These are phyloP conservation scores for Gryon sp. DNA, from an alignment of 1,140 invertebrate genomes.

Conservation along the genomic window DNA sequence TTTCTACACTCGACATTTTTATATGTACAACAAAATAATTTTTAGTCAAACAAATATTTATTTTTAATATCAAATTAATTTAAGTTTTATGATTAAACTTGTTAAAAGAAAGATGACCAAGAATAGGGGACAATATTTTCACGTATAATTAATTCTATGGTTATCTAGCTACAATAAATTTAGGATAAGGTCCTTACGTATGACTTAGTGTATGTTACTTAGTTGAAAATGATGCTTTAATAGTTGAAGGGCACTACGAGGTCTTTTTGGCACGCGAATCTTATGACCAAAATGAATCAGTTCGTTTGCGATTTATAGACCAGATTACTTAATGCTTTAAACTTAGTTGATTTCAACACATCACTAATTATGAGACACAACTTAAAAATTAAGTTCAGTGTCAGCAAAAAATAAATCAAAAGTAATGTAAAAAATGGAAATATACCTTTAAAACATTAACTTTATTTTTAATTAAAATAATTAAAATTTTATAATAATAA, in stretches of 20 bases:
- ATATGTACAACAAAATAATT: too few relatives aligned
- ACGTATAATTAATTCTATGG: conserved; percentile 17
- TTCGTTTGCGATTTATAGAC: conserved; percentile 52
- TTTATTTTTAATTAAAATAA: too few relatives aligned
- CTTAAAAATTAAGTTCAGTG: too few relatives aligned
- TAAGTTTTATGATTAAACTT: too few relatives aligned
- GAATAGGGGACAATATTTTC: conserved; percentile 1
- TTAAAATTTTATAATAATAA: too few relatives aligned
- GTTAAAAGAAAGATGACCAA: too few relatives aligned
- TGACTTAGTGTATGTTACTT: conserved; percentile 30
- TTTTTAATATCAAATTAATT: conserved; percentile 5
- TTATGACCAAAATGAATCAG: conserved; percentile 55
- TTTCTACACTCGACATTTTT: too few relatives aligned
- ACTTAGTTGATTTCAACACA: conserved; percentile 50
- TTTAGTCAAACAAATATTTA: too few relatives aligned
- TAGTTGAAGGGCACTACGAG: conserved; percentile 57
- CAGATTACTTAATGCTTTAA: conserved; percentile 54
- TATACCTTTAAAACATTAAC: too few relatives aligned
- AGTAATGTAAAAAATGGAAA: too few relatives aligned
- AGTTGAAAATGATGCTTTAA: conserved; percentile 55
- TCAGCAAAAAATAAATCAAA: too few relatives aligned
- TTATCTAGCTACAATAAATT: conserved; percentile 36
- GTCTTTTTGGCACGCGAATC: conserved; percentile 64
- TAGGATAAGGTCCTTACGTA: conserved; percentile 49
- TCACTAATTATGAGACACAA: conserved; percentile 20